phyloP scores from a whole-genome alignment of 2,888 invertebrate genomes.

The Agrypnus murinus region DNA sequence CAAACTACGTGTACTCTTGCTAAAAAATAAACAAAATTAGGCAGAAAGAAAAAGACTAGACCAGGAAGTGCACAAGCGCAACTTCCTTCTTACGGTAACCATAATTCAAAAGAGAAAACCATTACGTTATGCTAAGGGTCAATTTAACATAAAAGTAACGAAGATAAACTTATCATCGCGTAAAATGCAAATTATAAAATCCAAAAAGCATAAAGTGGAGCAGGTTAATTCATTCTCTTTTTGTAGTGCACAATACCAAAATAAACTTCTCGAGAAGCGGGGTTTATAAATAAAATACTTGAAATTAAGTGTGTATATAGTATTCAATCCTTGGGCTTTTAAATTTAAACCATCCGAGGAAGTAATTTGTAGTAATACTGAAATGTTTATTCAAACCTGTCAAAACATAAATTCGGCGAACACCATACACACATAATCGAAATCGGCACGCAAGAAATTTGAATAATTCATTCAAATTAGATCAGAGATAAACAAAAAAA shows the following conservation, averaged over 20 bases:
- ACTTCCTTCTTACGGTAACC: constrained; percentile 29
- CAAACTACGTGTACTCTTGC: neutral
- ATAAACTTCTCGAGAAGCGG: constrained; percentile 4
- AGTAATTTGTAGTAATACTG: constrained; percentile 1
- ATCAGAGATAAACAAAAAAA: too few relatives aligned
- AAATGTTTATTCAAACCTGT: neutral
- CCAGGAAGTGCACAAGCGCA: constrained; percentile 17
- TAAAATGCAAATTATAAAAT: constrained; percentile 38
- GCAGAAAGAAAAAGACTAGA: neutral
- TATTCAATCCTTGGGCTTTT: neutral
- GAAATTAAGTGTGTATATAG: constrained; percentile 6
- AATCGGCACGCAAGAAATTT: neutral
- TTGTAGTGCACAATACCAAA: constrained; percentile 8
- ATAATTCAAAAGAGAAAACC: constrained; percentile 37
- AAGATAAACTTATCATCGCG: constrained; percentile 28
- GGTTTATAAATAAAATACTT: constrained; percentile 15
- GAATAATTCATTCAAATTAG: neutral
- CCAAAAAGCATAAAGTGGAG: constrained; percentile 28
- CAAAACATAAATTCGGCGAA: constrained; percentile 5
- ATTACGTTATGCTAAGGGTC: constrained; percentile 7
- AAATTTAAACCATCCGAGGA: constrained; percentile 2
- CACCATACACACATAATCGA: neutral
- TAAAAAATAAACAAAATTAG: neutral
- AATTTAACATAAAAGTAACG: constrained; percentile 35
- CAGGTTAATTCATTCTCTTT: constrained; percentile 16